Conservation (phyloP, 1,140 invertebrate genomes). For the Chymomyza costata region DNA sequence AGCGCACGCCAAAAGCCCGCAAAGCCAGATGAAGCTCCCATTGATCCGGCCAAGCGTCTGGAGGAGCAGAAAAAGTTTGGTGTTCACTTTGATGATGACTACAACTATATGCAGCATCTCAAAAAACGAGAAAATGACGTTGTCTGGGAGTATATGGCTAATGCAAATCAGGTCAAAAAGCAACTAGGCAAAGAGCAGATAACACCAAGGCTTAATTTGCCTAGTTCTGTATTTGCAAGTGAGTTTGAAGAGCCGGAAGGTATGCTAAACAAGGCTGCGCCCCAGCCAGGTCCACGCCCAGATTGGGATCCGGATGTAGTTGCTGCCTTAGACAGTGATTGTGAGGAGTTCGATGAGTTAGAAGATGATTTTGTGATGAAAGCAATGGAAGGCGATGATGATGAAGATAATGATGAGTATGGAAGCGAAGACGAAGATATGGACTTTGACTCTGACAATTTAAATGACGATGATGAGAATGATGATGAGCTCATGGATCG, state of each 20-base stretch:
- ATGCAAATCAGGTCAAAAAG: constrained; percentile 64
- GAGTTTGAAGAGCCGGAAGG: constrained; percentile 91
- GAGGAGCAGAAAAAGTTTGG: constrained; percentile 93
- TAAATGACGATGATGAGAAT: constrained; percentile 76
- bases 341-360: constrained; percentile 87
- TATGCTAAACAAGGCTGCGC: constrained; percentile 90
- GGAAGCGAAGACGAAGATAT: constrained; percentile 73
- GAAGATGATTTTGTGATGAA: constrained; percentile 94
- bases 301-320: constrained; percentile 95
- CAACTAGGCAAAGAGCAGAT: constrained; percentile 13
- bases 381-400: constrained; percentile 80
- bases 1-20: constrained; percentile 37
- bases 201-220: constrained; percentile 77
- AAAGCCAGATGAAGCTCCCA: constrained; percentile 20
- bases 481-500: constrained; percentile 78
- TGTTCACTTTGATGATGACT: constrained; percentile 97
- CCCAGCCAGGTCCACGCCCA: constrained; percentile 83
- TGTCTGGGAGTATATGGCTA: constrained; percentile 73
- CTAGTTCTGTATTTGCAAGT: constrained; percentile 91
- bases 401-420: constrained; percentile 76
- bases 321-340: constrained; percentile 94
- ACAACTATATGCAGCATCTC: constrained; percentile 96
- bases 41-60: constrained; percentile 78
- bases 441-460: constrained; percentile 72
- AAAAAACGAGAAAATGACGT: constrained; percentile 78